These are phyloP conservation scores for Cyprinodon diabolis DNA, from an alignment of 2,797 vertebrate species.

Conservation along the genomic window DNA sequence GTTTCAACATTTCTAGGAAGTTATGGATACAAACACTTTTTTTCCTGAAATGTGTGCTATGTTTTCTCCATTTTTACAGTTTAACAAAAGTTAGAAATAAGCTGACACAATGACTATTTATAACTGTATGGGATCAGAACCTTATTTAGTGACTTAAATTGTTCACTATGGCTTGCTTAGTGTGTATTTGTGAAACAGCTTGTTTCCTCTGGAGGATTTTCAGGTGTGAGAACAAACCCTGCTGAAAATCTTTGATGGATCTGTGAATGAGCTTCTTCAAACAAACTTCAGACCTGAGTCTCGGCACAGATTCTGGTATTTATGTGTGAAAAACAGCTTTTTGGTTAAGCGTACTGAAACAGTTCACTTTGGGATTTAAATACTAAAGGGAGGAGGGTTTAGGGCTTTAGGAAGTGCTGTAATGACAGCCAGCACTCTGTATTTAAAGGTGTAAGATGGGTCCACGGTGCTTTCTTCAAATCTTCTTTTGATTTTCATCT, in stretches of 20 bases:
- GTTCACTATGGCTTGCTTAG: neutral
- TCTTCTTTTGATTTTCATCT: constrained; percentile 70
- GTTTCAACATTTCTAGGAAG: too few relatives aligned
- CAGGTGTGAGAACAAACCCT: constrained; percentile 2
- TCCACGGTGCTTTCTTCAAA: constrained; percentile 49
- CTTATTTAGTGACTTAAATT: neutral
- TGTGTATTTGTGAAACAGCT: neutral
- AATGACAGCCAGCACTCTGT: constrained; percentile 60
- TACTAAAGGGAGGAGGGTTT: constrained; percentile 22
- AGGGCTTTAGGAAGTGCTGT: constrained; percentile 34
- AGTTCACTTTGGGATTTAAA: constrained; percentile 20
- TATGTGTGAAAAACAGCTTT: constrained; percentile 3
- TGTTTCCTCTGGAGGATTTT: neutral
- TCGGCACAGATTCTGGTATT: neutral
- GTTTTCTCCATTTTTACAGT: too few relatives aligned
- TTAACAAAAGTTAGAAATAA: too few relatives aligned
- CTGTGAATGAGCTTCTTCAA: neutral
- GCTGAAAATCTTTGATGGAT: neutral
- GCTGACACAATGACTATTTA: too few relatives aligned
- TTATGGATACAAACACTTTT: too few relatives aligned
- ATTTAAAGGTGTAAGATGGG: constrained; percentile 61
- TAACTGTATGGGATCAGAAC: too few relatives aligned
- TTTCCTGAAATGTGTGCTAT: too few relatives aligned
- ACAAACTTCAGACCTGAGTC: constrained; percentile 4
- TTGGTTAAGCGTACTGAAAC: neutral